A percentile compares a stretch with the other conserved stretches of the same genome.
phyloP scores from a whole-genome alignment of 1,140 invertebrate genomes.

The Thaumetopoea pityocampa region DNA sequence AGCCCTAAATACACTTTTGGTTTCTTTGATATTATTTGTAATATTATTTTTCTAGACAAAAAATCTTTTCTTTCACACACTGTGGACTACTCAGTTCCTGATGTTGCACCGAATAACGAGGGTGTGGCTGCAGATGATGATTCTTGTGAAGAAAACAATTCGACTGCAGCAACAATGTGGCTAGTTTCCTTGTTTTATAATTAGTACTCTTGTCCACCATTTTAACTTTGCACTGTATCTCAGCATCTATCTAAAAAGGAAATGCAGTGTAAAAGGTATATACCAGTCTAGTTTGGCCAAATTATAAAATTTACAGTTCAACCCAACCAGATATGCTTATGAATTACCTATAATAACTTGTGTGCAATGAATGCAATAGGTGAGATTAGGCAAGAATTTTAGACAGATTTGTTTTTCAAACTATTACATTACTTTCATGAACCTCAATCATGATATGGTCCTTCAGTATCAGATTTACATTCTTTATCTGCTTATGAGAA shows the following conservation, averaged over 20 bases:
- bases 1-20: constrained; percentile 1
- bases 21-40: constrained; percentile 4
- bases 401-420: too few relatives aligned
- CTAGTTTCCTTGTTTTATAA: constrained; percentile 5
- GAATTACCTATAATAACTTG: too few relatives aligned
- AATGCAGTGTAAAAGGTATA: constrained; percentile 2
- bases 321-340: constrained; percentile 2
- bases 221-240: constrained; percentile 4
- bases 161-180: not conserved
- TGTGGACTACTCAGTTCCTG: constrained; percentile 2
- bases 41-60: constrained; percentile 1
- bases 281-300: too few relatives aligned
- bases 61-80: not conserved
- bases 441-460: too few relatives aligned
- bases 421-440: too few relatives aligned
- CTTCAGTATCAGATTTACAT: too few relatives aligned
- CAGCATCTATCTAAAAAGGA: constrained; percentile 4
- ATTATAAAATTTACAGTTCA: constrained; percentile 3
- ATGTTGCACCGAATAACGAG: constrained; percentile 2
- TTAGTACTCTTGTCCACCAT: constrained; percentile 10
- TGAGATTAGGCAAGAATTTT: too few relatives aligned
- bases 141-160: constrained; percentile 1
- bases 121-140: constrained; percentile 6
- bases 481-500: too few relatives aligned
- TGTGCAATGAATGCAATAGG: too few relatives aligned